Base-by-base conservation (phyloP, 2,797 vertebrate genomes). In the Lacerta bilineata region DNA sequence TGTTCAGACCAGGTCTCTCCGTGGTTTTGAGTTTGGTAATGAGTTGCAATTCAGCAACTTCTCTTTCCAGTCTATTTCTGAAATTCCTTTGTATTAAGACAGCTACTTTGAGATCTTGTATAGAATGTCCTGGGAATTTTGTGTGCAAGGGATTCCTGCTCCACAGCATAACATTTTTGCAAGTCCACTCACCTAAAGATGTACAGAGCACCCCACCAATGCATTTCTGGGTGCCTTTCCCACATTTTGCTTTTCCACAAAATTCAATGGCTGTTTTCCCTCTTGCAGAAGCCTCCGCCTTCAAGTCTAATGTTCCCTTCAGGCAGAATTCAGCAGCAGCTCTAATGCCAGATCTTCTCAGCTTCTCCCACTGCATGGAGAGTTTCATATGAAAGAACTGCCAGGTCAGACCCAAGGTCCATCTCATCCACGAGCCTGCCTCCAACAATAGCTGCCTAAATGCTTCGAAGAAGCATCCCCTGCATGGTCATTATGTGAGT, bases 121-220 rank as follows among this genome's bases (percentile, higher is more conserved):
- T 33, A 33, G 33, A 33, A 33, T 33, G 33, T 33, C 33, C 33
- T 33, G 33, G 33, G 33, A 33, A 33, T 33, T 33, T 71, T 78
- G 5, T 5, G 25, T 82, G 61, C 85, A 82, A 17, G 84, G 6
- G 86, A 91, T 89, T 90, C 66, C 87, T 72, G 27, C 15, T 20
- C 64, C 25, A 7, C 59, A 82, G 4, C 29, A 64, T 88, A 2
- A 0, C 69, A 68, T 80, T 92, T 0, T 69, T 87, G 39, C 88
- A 91, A 84, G 50, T 76, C 68, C 83, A 68, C 85, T 43, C 8
- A 85, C 83, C 23, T 46, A 29, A 50, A 43, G 5, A 50, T 50
- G 27, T 78, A 27, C 43, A 78, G 17, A 75, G 7, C 18, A 2
- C 55, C 59, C 9, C 17, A n/a, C 6, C 8, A 1, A 36, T 8